Base-by-base conservation (phyloP, 2,888 invertebrate species). In the Drosophila suboccidentalis region DNA sequence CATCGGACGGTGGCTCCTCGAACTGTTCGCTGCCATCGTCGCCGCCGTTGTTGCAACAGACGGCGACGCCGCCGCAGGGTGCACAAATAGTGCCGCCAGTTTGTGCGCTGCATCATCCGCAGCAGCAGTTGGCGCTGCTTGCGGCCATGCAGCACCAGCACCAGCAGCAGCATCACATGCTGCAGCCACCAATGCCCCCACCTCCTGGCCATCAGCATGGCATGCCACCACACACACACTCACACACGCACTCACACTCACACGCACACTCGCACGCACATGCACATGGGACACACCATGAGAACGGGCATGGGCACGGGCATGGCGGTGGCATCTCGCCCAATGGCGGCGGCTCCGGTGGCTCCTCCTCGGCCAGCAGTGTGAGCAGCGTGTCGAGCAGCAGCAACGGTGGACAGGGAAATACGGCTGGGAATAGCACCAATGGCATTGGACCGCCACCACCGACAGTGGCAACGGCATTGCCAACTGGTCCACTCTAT, bases 101-200 rank as follows among this genome's bases (percentile, higher is more conserved):
- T n/a, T 92, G 92, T 74, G 92, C 86, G 36, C 65, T 87, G 32
- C 92, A 92, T 75, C 91, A 92, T 71, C 91, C 91, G 43, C 91
- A 91, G 65, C 91, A 91, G 80, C 91, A 91, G 72, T 74, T 91
- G 76, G 92, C 92, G 38, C 76, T 92, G 65, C 86, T 92, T 38
- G 91, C 92, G 60, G 92, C 91, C 63, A 91, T 92, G 91, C 92
- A 92, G 60, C 92, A 91, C 29, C 29, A 29, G 29, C 19, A 19
- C 2, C 22, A 22, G 22, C 26, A 26, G 26, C 88, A 86, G 32
- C 89, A 84, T 49, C 84, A 86, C 26, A 82, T 82, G 61, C 78
- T 81, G 69, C 81, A 75, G 49, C 54, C 67, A 5, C 62, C 78
- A 26, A 64, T 47, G 36, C 79, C 71, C 11, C 81, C 71, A 38